Conservation (phyloP, 2,888 invertebrate species). For the Oscheius sp. region DNA sequence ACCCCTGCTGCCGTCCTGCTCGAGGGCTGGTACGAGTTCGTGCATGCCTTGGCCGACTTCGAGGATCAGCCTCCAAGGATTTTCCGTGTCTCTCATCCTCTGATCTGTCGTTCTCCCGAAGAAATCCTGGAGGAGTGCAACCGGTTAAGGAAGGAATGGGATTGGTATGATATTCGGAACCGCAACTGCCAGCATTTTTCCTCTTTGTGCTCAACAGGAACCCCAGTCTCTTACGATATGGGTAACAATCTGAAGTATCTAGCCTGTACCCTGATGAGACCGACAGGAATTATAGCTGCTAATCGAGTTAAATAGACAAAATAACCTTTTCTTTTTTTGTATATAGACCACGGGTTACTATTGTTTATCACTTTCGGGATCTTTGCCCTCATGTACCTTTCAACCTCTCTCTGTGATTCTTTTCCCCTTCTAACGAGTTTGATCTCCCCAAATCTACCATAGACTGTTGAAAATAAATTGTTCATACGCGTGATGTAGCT, state of each 20-base stretch:
- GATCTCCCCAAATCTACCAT: conserved; percentile 10
- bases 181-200: conserved; percentile 65
- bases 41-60: conserved; percentile 47
- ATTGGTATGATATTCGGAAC: conserved; percentile 59
- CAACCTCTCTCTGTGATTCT: conserved; percentile 18
- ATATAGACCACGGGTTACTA: conserved; percentile 1
- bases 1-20: conserved; percentile 43
- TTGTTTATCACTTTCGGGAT: conserved; percentile 9
- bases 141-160: conserved; percentile 35
- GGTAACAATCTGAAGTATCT: conserved; percentile 50
- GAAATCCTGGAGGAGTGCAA: conserved; percentile 25
- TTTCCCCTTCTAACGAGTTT: background rate
- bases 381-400: too few relatives aligned
- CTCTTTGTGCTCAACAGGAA: conserved; percentile 54
- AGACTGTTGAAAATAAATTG: conserved; percentile 3
- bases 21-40: conserved; percentile 55
- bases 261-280: conserved; percentile 55
- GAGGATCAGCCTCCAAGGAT: conserved; percentile 42
- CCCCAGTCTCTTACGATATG: conserved; percentile 61
- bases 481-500: background rate
- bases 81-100: conserved; percentile 51
- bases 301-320: conserved; percentile 17
- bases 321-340: background rate
- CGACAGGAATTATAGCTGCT: conserved; percentile 37
- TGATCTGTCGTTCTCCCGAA: conserved; percentile 45